These are phyloP conservation scores for Lutjanus erythropterus DNA, from an alignment of 2,113 vertebrate genomes.

Conservation along the genomic window DNA sequence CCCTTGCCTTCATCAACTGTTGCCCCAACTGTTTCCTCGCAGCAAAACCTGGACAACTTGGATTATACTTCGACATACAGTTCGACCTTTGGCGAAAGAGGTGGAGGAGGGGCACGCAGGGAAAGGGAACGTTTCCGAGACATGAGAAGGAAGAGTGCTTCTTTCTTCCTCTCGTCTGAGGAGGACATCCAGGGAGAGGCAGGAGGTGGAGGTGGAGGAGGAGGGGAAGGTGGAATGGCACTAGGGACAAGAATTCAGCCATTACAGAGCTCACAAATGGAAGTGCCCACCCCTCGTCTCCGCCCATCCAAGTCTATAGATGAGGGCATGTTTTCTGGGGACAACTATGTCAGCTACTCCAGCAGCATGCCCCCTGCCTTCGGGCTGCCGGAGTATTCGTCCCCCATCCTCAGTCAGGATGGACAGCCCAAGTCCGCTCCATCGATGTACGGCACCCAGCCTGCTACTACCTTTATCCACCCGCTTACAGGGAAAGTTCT, in stretches of 20 bases:
- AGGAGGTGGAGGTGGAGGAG: conserved; percentile 71
- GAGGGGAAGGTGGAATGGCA: conserved; percentile 50
- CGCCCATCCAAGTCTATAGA: conserved; percentile 94
- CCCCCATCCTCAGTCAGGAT: conserved; percentile 75
- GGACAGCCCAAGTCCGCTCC: conserved; percentile 82
- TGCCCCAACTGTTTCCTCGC: conserved; percentile 58
- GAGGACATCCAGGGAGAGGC: conserved; percentile 83
- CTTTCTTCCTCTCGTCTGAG: conserved; percentile 92
- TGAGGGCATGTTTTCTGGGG: conserved; percentile 92
- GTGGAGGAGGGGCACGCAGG: conserved; percentile 84
- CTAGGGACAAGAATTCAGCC: conserved; percentile 68
- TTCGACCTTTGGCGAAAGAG: conserved; percentile 83
- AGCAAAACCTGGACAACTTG: conserved; percentile 80
- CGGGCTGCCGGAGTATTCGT: conserved; percentile 86
- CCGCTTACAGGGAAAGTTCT: conserved; percentile 93
- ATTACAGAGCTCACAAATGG: conserved; percentile 76
- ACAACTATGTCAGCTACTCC: conserved; percentile 87
- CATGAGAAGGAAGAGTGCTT: conserved; percentile 90
- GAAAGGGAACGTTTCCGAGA: conserved; percentile 92
- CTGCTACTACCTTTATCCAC: conserved; percentile 90
- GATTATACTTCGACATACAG: conserved; percentile 89
- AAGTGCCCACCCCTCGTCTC: conserved; percentile 85
- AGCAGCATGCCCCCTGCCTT: conserved; percentile 87
- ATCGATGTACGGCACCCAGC: conserved; percentile 76
- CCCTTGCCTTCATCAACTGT: conserved; percentile 80